Conservation (phyloP, 2,797 vertebrate genomes). For the Pseudochromis fuscus region DNA sequence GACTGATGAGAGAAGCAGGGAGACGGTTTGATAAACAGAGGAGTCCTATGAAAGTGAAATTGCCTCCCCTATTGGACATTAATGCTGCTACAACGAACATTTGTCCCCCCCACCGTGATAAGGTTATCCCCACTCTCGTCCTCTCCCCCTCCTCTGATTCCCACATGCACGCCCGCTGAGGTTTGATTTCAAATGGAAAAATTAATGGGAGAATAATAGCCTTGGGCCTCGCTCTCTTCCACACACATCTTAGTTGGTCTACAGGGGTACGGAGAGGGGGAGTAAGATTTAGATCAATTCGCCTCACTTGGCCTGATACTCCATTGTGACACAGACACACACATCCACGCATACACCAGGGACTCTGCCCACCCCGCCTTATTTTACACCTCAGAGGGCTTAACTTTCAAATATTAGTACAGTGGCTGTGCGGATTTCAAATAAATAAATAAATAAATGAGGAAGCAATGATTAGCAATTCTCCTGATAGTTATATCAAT, state of each 20-base stretch:
- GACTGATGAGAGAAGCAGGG: conserved; percentile 6
- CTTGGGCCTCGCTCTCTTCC: conserved; percentile 77
- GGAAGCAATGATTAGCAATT: conserved; percentile 77
- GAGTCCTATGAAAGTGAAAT: conserved; percentile 77
- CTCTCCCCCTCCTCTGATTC: conserved; percentile 66
- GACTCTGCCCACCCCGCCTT: conserved; percentile 46
- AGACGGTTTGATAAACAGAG: conserved; percentile 55
- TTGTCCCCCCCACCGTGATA: conserved; percentile 40
- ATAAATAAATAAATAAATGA: conserved; percentile 82
- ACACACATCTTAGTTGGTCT: conserved; percentile 78
- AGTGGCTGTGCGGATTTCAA: conserved; percentile 74
- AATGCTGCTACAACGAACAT: conserved; percentile 73
- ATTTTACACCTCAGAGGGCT: conserved; percentile 73
- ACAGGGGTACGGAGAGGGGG: conserved; percentile 62
- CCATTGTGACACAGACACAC: conserved; percentile 62
- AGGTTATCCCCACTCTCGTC: conserved; percentile 70
- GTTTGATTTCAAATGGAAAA: conserved; percentile 91
- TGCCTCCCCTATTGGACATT: conserved; percentile 85
- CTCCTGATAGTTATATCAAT: conserved; percentile 66
- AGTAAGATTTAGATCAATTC: conserved; percentile 70
- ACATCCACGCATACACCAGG: conserved; percentile 52
- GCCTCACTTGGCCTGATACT: conserved; percentile 71
- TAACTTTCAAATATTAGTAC: conserved; percentile 86
- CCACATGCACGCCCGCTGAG: conserved; percentile 78
- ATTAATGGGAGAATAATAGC: conserved; percentile 90